Conservation (phyloP, 2,797 vertebrate species). For the Enteromius paludinosus region DNA sequence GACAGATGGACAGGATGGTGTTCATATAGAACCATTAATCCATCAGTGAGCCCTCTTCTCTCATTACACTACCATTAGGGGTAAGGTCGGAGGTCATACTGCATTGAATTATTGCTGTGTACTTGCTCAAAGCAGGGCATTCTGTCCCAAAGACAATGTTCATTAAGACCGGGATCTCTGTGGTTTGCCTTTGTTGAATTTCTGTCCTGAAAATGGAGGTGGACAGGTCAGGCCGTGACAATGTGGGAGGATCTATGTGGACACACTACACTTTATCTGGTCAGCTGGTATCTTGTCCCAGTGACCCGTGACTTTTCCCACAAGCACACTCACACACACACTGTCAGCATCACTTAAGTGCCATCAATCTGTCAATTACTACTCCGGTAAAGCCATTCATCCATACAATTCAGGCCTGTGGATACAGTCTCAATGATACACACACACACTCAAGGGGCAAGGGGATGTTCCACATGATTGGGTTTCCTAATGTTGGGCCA, state of each 20-base stretch:
- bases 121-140: slow-evolving; percentile 46
- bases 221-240: slow-evolving; percentile 37
- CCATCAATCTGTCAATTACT: slow-evolving; percentile 61
- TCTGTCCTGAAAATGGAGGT: slow-evolving; percentile 16
- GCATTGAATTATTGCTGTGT: slow-evolving; percentile 52
- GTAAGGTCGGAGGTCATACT: slow-evolving; percentile 42
- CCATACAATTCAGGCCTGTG: slow-evolving; percentile 48
- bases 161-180: slow-evolving; percentile 40
- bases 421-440: slow-evolving; percentile 55
- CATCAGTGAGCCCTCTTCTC: slow-evolving; percentile 42
- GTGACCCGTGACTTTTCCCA: slow-evolving; percentile 53
- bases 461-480: slow-evolving; percentile 61
- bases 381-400: slow-evolving; percentile 56
- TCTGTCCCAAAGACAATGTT: slow-evolving; percentile 42
- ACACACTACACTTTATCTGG: slow-evolving; percentile 54
- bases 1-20: slow-evolving; percentile 30
- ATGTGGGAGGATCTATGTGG: slow-evolving; percentile 42
- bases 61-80: slow-evolving; percentile 23
- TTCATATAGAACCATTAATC: slow-evolving; percentile 20
- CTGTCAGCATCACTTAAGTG: slow-evolving; percentile 48
- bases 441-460: slow-evolving; percentile 39
- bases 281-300: slow-evolving; percentile 56
- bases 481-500: slow-evolving; percentile 59
- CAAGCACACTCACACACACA: slow-evolving; percentile 40
- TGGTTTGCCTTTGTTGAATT: slow-evolving; percentile 47